phyloP scores from a whole-genome alignment of 30 jellyfish, hydroid and myxozoan genomes.

The Aurelia sp. region DNA sequence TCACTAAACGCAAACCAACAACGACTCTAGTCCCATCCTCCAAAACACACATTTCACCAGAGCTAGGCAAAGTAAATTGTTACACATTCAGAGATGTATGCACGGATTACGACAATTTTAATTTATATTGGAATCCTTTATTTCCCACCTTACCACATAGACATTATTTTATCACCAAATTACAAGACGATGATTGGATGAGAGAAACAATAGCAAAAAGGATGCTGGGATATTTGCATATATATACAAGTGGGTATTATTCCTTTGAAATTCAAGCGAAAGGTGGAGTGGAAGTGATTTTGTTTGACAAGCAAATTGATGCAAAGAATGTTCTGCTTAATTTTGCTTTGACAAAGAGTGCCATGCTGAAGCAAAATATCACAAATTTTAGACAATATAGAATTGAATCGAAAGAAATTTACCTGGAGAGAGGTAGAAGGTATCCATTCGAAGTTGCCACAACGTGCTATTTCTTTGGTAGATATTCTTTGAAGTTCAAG shows the following conservation, averaged over 20 bases:
- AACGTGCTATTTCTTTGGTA: neutral
- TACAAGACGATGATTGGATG: constrained; percentile 60
- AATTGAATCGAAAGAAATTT: constrained; percentile 13
- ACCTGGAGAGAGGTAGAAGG: constrained; percentile 32
- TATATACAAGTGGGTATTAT: constrained; percentile 52
- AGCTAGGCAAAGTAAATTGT: constrained; percentile 67
- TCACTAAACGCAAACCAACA: no score
- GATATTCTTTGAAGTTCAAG: constrained; percentile 22
- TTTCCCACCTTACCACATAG: constrained; percentile 76
- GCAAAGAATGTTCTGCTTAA: constrained; percentile 1
- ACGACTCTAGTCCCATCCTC: no score
- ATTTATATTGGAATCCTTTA: constrained; percentile 71
- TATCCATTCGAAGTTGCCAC: constrained; percentile 48
- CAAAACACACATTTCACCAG: no score
- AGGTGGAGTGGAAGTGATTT: constrained; percentile 50
- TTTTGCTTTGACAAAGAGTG: neutral
- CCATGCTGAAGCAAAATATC: constrained; percentile 8
- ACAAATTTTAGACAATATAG: neutral
- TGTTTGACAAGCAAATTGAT: constrained; percentile 7
- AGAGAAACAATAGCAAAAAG: constrained; percentile 33
- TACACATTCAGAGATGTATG: constrained; percentile 68
- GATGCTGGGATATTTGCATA: constrained; percentile 56
- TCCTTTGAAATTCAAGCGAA: constrained; percentile 44
- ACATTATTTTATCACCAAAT: constrained; percentile 32
- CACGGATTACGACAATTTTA: constrained; percentile 31